phyloP scores from a whole-genome alignment of 2,113 vertebrate genomes.

The Dromiciops gliroides region DNA sequence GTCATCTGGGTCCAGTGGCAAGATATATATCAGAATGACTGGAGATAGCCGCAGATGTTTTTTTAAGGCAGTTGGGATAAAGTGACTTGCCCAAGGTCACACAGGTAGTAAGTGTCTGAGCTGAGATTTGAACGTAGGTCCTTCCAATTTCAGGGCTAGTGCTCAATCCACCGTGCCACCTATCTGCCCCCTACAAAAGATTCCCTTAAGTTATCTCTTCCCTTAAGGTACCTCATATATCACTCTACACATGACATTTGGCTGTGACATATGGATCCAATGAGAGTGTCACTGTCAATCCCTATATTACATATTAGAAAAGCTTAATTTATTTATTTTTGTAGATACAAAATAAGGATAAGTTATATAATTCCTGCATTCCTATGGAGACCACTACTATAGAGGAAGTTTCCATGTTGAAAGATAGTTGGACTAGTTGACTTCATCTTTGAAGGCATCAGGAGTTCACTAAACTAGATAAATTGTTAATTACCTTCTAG shows the following conservation, averaged over 20 bases:
- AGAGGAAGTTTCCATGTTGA: not conserved
- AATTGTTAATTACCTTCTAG: not conserved
- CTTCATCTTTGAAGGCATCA: not conserved
- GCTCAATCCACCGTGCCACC: no score
- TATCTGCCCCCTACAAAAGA: no score
- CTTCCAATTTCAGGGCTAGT: no score
- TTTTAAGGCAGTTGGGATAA: no score
- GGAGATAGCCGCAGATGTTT: no score
- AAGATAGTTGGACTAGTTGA: not conserved
- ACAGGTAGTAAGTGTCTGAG: no score
- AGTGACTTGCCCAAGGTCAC: no score
- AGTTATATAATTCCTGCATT: not conserved
- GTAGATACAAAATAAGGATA: not conserved
- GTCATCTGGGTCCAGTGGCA: no score
- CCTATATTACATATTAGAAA: not conserved
- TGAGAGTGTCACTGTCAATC: not conserved
- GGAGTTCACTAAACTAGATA: not conserved
- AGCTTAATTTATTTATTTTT: not conserved
- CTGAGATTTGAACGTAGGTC: no score
- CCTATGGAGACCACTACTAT: not conserved
- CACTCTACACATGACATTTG: not conserved
- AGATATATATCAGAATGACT: no score
- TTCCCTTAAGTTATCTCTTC: no score
- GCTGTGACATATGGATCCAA: not conserved
- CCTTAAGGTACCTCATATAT: not conserved